A percentile compares a stretch with the other conserved stretches of the same genome.
Evolutionary conservation across 2,113 vertebrate genomes (phyloP).

Genomic region (Illadopsis cleaveri): DNA sequence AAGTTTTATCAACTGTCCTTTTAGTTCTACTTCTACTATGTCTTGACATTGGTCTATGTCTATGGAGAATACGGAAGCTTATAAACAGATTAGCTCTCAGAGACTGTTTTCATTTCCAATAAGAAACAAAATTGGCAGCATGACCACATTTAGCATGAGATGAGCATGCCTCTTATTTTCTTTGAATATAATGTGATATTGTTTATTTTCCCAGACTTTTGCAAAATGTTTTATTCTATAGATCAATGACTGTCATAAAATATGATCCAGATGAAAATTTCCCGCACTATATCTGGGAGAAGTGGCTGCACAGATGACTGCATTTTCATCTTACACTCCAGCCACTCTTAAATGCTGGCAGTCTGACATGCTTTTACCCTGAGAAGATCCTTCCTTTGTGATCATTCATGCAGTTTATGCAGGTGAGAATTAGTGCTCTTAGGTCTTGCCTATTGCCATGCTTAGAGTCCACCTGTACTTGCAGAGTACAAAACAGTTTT

Average conservation of each 20-base stretch:
- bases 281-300: not conserved
- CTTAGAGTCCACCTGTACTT: not conserved
- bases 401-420: not conserved
- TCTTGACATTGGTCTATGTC: not conserved
- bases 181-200: not conserved
- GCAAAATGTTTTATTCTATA: not conserved
- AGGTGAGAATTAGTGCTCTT: not conserved
- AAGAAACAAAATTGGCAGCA: not conserved
- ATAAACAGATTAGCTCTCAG: not conserved
- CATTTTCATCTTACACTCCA: not conserved
- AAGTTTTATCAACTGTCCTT: not conserved
- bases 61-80: not conserved
- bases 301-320: not conserved
- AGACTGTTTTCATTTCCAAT: not conserved
- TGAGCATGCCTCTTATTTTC: not conserved
- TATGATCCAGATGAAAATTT: constrained; percentile 1
- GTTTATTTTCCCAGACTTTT: constrained; percentile 34
- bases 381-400: not conserved
- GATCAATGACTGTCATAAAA: not conserved
- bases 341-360: not conserved
- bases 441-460: not conserved
- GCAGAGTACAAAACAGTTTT: not conserved
- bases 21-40: not conserved
- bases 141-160: not conserved
- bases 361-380: not conserved